Evolutionary conservation across 2,113 vertebrate species (phyloP), one percentile per base, ranked within the genome.

Genomic region (Scolopax mira): DNA sequence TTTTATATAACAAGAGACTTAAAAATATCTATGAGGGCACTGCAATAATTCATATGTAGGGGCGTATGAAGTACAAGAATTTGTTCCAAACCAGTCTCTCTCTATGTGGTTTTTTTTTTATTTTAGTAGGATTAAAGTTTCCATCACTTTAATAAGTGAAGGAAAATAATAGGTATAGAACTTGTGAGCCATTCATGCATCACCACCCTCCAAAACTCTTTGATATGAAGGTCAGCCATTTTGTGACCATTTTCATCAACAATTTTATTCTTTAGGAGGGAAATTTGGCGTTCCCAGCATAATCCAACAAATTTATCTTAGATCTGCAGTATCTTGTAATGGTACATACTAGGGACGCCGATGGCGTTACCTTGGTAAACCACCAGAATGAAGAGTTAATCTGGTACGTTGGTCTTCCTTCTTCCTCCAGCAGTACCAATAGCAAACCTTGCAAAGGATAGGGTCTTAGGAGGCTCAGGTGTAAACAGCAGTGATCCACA

Each of bases 11-110:
- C 54, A 71, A 93, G 58, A 96, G 85, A 94, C 92, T 91, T 96
- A 88, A 94, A 92, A 98, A 88, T 88, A 94, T 95, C 90, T 42
- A 52, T 35, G 52, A 89, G 18, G 73, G 49, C 31, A 90, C 14
- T 79, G 66, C 71, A 95, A 57, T 96, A 95, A 95, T 91, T 89
- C 54, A 72, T 85, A 57, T 65, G 39, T 75, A 80, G 62, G 51
- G 39, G 46, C 54, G 44, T 71, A 64, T 72, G 60, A 55, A 86
- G 84, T 89, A 89, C 54, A 89, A 67, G 82, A 94, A 94, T 93
- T 80, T 71, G 35, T 97, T 97, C 90, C 95, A 96, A 97, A 95
- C 85, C 94, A 95, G 46, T 77, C 44, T 81, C 57, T 93, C 80
- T 94, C 80, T 94, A 11, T 66, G 60, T 21, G 79, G 28, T 30